phyloP scores from a whole-genome alignment of 2,797 vertebrate species.

The Sternarchorhynchus goeldii region DNA sequence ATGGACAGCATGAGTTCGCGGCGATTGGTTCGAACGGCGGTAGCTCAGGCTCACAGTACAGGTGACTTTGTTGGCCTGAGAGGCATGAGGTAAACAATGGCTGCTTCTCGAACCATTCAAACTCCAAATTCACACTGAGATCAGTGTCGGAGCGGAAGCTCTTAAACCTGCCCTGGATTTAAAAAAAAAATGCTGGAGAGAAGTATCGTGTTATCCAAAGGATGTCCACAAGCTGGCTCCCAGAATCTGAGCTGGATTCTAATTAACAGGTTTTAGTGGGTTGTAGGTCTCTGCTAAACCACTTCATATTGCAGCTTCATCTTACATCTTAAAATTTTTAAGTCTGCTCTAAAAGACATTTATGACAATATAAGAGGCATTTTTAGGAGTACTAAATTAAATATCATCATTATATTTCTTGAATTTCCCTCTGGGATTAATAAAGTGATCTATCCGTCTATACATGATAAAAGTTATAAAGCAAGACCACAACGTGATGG shows the following conservation, averaged over 20 bases:
- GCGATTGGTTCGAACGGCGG: constrained; percentile 7
- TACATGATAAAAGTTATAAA: no score
- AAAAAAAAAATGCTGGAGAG: constrained; percentile 41
- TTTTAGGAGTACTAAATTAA: not conserved
- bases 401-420: not conserved
- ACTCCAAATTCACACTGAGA: constrained; percentile 14
- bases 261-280: constrained; percentile 51
- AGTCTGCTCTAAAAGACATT: not conserved
- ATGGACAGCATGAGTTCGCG: not conserved
- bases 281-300: constrained; percentile 38
- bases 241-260: constrained; percentile 31
- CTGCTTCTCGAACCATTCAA: constrained; percentile 21
- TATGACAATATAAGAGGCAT: not conserved
- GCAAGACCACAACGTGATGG: no score
- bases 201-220: constrained; percentile 40
- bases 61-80: not conserved
- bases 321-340: constrained; percentile 7
- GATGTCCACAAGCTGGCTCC: constrained; percentile 49
- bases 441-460: no score
- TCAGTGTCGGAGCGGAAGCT: constrained; percentile 20
- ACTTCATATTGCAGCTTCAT: constrained; percentile 29
- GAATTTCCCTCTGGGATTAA: no score
- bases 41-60: constrained; percentile 1
- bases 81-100: constrained; percentile 19
- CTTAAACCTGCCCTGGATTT: constrained; percentile 24